Base-by-base conservation (phyloP, 2,113 vertebrate genomes). In the Dolichallabes microphthalmus region DNA sequence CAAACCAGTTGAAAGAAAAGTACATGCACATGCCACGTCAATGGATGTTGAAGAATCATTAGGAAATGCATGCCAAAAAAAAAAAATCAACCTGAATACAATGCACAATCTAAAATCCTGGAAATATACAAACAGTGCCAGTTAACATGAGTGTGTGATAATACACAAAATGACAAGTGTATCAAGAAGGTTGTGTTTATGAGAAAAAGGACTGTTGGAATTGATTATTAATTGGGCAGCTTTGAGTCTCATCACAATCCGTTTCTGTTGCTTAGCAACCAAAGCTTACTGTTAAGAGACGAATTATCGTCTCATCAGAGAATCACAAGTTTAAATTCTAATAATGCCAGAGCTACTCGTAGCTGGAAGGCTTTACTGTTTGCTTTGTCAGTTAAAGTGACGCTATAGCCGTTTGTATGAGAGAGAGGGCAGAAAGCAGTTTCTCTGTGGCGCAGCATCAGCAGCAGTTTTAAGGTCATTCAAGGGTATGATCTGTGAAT, bases 1-100 rank as follows among this genome's bases (percentile, higher is more conserved):
- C 92, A 91, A 93, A 92, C 90, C 91, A 89, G 76, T 63, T 69
- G 77, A 87, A 88, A 90, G 91, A 88, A 92, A 94, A 52, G 85
- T 86, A 88, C 90, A 74, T 89, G 85, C 68, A 74, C 86, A 83
- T 89, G 92, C 86, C 74, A 27, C 87, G 89, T 53, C 57, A 89
- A 86, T 78, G 88, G 76, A 76, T 83, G 84, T 60, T 87, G 90
- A 88, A 85, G 83, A 79, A 68, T 82, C 60, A 78, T 32, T 22
- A 64, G 83, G 66, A 88, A 89, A 88, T 85, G 71, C 57, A 71
- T 89, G 68, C 6, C 7, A 87, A 76, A 87, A 88, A 87, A 89
- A 84, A 87, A 87, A 64, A 82, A 39, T 0, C 39, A 53, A 39
- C 66, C 74, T 84, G 35, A 74, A 90, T 19, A 74, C 58, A 88